Evolutionary conservation across 2,888 invertebrate genomes (phyloP), one percentile per base, ranked within the genome.

Genomic region (Lutraria lutraria): DNA sequence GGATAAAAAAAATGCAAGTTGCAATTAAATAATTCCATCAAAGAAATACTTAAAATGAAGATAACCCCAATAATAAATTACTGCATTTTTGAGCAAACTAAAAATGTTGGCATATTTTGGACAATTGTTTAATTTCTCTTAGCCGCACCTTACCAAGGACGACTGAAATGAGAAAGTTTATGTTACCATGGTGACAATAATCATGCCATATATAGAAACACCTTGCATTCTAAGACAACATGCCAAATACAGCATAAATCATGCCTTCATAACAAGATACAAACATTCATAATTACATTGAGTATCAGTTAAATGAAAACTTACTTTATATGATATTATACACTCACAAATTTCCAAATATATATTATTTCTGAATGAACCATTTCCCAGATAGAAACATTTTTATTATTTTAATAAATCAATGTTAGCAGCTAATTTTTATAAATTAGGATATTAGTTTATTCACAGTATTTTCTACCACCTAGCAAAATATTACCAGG

Each of bases 81-180:
- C n/a, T 63, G n/a, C 8, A n/a, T 10, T n/a, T n/a, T 1, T 63
- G 19, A n/a, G 63, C 63, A 63, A 63, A 63, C 8, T 25, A 68
- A 1, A 25, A 56, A 68, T 68, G 63, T 68, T 25, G 63, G n/a
- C 63, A 68, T n/a, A 68, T 68, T 68, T n/a, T 68, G 63, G 63
- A 68, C 25, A 25, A 68, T 68, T 25, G n/a, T 25, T n/a, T n/a
- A 25, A 25, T 68, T 43, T 43, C 63, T 68, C 8, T n/a, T 10
- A 68, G 63, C 8, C 63, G 25, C 63, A 25, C 10, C 25, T 68
- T 68, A 68, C 63, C 63, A 68, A 0, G 63, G 63, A 68, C 63
- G 63, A 68, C 63, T 25, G 63, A 68, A 68, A 68, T 68, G 12
- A 68, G 63, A 68, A 25, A 68, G 63, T 68, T 68, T 68, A 68